These are phyloP conservation scores for Drosophila neocordata DNA, from an alignment of 1,140 invertebrate genomes.

Conservation along the genomic window DNA sequence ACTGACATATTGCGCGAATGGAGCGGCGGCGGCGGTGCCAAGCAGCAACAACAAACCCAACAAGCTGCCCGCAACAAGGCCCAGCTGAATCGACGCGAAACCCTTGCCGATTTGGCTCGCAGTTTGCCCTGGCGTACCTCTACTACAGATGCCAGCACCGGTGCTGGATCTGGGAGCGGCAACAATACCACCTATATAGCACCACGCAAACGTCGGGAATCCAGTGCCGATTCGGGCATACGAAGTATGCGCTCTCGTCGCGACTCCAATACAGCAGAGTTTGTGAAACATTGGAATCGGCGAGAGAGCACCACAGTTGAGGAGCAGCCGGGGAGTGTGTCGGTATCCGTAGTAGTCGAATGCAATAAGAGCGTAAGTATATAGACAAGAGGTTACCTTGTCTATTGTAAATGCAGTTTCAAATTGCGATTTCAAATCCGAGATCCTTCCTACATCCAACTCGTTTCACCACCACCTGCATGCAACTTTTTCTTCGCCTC, in stretches of 20 bases:
- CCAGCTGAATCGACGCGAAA: slow-evolving; percentile 91
- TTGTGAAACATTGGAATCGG: slow-evolving; percentile 88
- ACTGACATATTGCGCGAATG: slow-evolving; percentile 94
- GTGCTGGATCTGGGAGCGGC: slow-evolving; percentile 30
- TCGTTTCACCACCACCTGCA: background rate
- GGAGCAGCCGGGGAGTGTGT: slow-evolving; percentile 45
- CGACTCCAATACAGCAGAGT: slow-evolving; percentile 89
- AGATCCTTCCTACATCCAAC: background rate
- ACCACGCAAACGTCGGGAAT: slow-evolving; percentile 89
- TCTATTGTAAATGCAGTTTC: too few species aligned
- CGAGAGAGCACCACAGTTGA: slow-evolving; percentile 83
- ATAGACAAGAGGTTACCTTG: background rate
- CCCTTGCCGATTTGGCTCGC: slow-evolving; percentile 91
- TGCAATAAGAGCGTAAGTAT: slow-evolving; percentile 71
- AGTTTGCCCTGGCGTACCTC: slow-evolving; percentile 89
- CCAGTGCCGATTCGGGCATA: slow-evolving; percentile 92
- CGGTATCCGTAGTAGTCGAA: slow-evolving; percentile 70
- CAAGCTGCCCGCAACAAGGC: slow-evolving; percentile 84
- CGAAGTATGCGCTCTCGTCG: slow-evolving; percentile 89
- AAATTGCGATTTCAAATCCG: too few species aligned
- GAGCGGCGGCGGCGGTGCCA: slow-evolving; percentile 88
- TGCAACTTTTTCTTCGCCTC: background rate
- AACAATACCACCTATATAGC: slow-evolving; percentile 82
- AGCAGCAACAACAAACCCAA: slow-evolving; percentile 50
- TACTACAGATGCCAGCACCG: slow-evolving; percentile 84